Evolutionary conservation across 2,888 invertebrate species (phyloP).

Genomic region (Platycheirus rosarum): DNA sequence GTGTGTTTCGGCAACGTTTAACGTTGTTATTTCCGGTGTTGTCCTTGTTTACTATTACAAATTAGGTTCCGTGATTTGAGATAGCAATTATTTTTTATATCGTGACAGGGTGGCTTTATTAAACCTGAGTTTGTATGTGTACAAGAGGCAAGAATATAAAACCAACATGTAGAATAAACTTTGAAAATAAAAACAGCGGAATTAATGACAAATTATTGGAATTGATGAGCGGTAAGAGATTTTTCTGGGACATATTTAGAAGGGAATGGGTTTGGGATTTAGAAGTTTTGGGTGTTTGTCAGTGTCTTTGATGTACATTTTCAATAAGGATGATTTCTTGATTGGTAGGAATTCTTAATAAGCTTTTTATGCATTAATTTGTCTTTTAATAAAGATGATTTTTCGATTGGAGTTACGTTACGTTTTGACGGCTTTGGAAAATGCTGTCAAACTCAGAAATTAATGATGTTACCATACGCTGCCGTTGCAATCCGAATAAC

Average conservation of each 20-base stretch:
- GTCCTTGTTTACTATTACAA: slow-evolving; percentile 64
- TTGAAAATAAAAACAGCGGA: slow-evolving; percentile 3
- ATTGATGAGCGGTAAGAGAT: slow-evolving; percentile 46
- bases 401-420: no score
- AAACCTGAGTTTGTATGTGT: not conserved
- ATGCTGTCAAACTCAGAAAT: no score
- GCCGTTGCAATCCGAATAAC: no score
- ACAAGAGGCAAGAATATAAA: not conserved
- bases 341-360: no score
- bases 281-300: not conserved
- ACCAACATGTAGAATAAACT: not conserved
- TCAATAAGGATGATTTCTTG: no score
- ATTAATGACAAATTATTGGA: slow-evolving; percentile 61
- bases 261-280: not conserved
- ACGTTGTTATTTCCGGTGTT: slow-evolving; percentile 57
- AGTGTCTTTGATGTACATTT: not conserved
- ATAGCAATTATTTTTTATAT: slow-evolving; percentile 64
- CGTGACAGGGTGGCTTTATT: slow-evolving; percentile 32
- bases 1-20: slow-evolving; percentile 51
- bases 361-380: no score
- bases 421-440: no score
- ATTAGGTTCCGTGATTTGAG: slow-evolving; percentile 63
- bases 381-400: no score
- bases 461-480: no score
- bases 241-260: slow-evolving; percentile 38